phyloP scores from a whole-genome alignment of 2,888 invertebrate genomes.

The Caprella mutica region DNA sequence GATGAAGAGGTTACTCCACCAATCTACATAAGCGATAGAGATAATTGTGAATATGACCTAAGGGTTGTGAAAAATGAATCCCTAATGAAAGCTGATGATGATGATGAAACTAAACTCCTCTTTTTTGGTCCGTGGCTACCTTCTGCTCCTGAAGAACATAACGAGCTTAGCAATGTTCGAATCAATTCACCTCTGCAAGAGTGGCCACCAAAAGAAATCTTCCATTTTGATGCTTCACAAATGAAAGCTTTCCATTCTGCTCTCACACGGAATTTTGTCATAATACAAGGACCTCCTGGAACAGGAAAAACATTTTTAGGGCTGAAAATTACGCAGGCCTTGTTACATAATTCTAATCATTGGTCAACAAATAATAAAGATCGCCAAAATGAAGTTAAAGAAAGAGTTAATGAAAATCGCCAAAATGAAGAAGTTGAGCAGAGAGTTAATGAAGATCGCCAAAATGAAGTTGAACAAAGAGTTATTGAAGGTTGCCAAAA shows the following conservation, averaged over 20 bases:
- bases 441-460: too few relatives aligned
- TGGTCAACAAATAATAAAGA: constrained; percentile 41
- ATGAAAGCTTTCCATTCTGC: constrained; percentile 54
- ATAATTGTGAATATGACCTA: constrained; percentile 10
- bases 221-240: constrained; percentile 56
- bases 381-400: too few relatives aligned
- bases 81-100: not conserved
- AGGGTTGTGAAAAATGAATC: not conserved
- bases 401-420: too few relatives aligned
- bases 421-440: constrained; percentile 44
- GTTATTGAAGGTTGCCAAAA: too few relatives aligned
- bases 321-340: constrained; percentile 56
- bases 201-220: constrained; percentile 45
- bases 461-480: too few relatives aligned
- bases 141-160: too few relatives aligned
- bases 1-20: constrained; percentile 16
- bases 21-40: constrained; percentile 6
- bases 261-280: constrained; percentile 56
- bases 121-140: constrained; percentile 2
- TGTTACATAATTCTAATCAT: constrained; percentile 49
- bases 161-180: too few relatives aligned
- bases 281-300: constrained; percentile 60
- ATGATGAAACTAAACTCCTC: too few relatives aligned
- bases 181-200: too few relatives aligned
- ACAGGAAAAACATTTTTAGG: constrained; percentile 54